Percentiles rank a stretch among this genome's conserved stretches.
Conservation (phyloP, 2,888 invertebrate genomes). For the Lasioglossum vierecki region DNA sequence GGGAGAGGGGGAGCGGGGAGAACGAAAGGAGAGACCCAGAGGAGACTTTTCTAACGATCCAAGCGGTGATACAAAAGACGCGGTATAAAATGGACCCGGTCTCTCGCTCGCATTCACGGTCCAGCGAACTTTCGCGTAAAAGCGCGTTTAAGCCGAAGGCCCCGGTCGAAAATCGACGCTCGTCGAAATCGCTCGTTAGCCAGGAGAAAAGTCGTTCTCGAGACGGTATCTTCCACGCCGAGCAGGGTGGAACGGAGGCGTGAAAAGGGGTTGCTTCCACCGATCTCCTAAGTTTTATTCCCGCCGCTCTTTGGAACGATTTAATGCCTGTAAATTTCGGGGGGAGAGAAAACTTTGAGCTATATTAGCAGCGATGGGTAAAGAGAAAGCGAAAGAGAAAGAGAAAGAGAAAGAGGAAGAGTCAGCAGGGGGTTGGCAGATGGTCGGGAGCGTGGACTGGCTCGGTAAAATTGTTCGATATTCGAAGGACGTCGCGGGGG, state of each 20-base stretch:
- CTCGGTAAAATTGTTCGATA: constrained; percentile 60
- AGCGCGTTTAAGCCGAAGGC: constrained; percentile 21
- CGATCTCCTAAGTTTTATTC: constrained; percentile 60
- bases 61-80: constrained; percentile 1
- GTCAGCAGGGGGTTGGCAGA: neutral
- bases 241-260: neutral
- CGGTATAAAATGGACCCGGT: neutral
- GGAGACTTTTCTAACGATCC: constrained; percentile 10
- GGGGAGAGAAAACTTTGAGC: neutral
- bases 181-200: constrained; percentile 70
- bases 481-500: constrained; percentile 47
- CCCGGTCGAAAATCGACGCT: constrained; percentile 46
- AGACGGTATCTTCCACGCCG: constrained; percentile 50
- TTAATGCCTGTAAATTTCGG: constrained; percentile 59
- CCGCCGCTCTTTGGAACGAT: constrained; percentile 54
- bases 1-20: no score
- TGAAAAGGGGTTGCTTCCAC: constrained; percentile 18
- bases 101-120: constrained; percentile 50
- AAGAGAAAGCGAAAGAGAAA: neutral
- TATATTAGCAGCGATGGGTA: constrained; percentile 29
- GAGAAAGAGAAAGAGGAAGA: neutral
- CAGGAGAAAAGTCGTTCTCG: constrained; percentile 58
- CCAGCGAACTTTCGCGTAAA: constrained; percentile 63
- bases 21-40: neutral
- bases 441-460: neutral